Base-by-base conservation (phyloP, 2,888 invertebrate species). In the Griposia aprilina region DNA sequence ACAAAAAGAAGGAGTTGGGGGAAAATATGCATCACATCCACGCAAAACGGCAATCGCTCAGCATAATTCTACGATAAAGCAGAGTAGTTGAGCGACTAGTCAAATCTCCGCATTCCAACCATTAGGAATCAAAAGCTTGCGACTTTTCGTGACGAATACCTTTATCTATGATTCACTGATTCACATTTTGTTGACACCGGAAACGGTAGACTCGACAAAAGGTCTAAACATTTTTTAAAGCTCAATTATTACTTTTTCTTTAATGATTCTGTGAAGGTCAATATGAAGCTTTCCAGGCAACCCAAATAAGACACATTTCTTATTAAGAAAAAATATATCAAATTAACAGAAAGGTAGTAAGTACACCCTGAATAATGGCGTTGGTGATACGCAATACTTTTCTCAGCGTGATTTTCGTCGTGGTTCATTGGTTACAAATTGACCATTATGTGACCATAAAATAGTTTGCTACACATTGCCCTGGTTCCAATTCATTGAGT, bases 321-420 rank as follows among this genome's bases (percentile, higher is more conserved):
- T 36, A 57, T 48, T 20, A 66, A 41, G 6, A 48, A 50, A 67
- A 20, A 69, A 57, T n/a, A 36, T n/a, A 20, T 20, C 15, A 62
- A 62, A 2, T 8, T 8, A 63, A 23, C 45, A 15, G 41, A 71
- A 60, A 68, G 0, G 0, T n/a, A n/a, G n/a, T n/a, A n/a, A n/a
- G n/a, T 2, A 45, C 86, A 68, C 0, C 50, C 79, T 74, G 79
- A 82, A 76, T 65, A 78, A 2, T 10, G 17, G 36, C 1, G 70
- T 82, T 59, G 62, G 66, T 73, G 62, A 74, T 30, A 73, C 57
- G 68, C 60, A 81, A 76, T 79, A 82, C 74, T n/a, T 62, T 74
- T 74, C 86, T 52, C 83, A 86, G 83, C 83, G 69, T 78, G 79
- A 68, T 77, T 87, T 76, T 82, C 20, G 67, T 75, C 70, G 71